Evolutionary conservation across 2,888 invertebrate species (phyloP).

Genomic region (Plagodis dolabraria): DNA sequence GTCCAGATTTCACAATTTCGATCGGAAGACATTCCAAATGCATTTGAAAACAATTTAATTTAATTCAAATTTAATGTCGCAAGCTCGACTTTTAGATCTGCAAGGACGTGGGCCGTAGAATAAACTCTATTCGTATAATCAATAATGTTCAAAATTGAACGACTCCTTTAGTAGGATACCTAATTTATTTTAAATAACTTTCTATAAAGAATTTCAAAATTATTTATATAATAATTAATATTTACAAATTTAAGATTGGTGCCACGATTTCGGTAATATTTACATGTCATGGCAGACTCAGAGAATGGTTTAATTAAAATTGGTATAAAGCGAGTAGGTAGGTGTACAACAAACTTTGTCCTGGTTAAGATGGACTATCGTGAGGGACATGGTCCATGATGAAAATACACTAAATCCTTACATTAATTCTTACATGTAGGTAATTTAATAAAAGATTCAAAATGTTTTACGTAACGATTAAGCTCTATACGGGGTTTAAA

Average conservation of each 20-base stretch:
- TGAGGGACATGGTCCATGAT: conserved; percentile 30
- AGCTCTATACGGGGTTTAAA: conserved; percentile 65
- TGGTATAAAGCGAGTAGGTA: no score
- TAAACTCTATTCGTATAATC: conserved; percentile 6
- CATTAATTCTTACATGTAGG: conserved; percentile 32
- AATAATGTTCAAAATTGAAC: background rate
- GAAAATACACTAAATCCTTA: conserved; percentile 32
- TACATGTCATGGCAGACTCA: conserved; percentile 4
- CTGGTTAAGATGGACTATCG: background rate
- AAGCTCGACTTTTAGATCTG: conserved; percentile 5
- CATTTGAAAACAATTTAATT: background rate
- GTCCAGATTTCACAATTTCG: background rate
- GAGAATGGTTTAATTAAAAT: background rate
- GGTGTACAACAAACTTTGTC: no score
- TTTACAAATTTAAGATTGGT: conserved; percentile 19
- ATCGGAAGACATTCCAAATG: background rate
- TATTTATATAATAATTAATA: conserved; percentile 17
- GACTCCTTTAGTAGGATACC: conserved; percentile 2
- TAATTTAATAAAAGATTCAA: conserved; percentile 50
- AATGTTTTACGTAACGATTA: conserved; percentile 59
- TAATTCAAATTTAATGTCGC: no score
- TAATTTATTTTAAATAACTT: conserved; percentile 10
- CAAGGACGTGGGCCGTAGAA: conserved; percentile 2
- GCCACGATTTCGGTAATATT: conserved; percentile 1
- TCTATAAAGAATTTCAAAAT: conserved; percentile 29